Conservation (phyloP, 1,140 invertebrate genomes). For the Aphis gossypii region DNA sequence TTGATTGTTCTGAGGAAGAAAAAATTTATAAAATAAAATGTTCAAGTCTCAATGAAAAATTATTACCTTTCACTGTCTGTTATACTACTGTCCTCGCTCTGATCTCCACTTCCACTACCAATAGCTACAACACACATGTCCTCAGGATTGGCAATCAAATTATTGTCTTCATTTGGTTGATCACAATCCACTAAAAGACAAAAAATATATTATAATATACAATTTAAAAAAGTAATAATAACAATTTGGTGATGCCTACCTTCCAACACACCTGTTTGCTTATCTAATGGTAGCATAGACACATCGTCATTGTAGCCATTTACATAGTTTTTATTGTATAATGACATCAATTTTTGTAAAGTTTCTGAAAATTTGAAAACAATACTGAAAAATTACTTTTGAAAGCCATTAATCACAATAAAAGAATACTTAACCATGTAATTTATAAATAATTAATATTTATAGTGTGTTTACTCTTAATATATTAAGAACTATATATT, state of each 20-base stretch:
- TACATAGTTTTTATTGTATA: not conserved
- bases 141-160: constrained; percentile 16
- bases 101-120: constrained; percentile 64
- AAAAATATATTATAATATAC: not conserved
- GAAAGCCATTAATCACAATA: not conserved
- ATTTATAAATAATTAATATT: not conserved
- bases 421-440: not conserved
- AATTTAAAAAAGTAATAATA: not conserved
- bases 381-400: not conserved
- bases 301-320: not conserved
- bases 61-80: constrained; percentile 74
- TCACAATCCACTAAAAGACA: not conserved
- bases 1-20: constrained; percentile 68
- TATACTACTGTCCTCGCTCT: constrained; percentile 80
- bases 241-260: not conserved
- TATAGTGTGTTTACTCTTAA: not conserved
- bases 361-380: not conserved
- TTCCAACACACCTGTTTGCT: constrained; percentile 13
- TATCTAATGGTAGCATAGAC: constrained; percentile 9
- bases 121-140: constrained; percentile 21
- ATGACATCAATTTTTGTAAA: not conserved
- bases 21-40: not conserved
- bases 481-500: not conserved
- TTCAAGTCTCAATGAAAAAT: constrained; percentile 18
- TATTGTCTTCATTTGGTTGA: constrained; percentile 1